These are phyloP conservation scores for Drosophila subquinaria DNA, from an alignment of 2,888 invertebrate genomes.

Conservation along the genomic window DNA sequence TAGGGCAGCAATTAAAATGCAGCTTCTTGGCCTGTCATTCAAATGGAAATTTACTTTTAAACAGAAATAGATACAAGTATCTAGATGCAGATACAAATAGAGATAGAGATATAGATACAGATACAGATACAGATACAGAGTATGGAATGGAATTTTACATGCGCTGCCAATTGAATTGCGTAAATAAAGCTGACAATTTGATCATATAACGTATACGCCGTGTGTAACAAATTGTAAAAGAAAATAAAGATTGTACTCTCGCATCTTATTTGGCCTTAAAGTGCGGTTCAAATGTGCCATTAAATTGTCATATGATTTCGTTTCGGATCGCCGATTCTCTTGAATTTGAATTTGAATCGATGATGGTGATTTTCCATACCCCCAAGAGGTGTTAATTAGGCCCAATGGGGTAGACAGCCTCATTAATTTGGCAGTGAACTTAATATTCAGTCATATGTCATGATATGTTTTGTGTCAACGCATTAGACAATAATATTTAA, in stretches of 20 bases:
- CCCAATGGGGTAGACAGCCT: conserved; percentile 21
- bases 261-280: background rate
- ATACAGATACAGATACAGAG: background rate
- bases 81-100: conserved; percentile 13
- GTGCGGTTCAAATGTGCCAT: conserved; percentile 14
- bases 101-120: background rate
- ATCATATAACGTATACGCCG: conserved; percentile 64
- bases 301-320: conserved; percentile 7
- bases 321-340: conserved; percentile 19
- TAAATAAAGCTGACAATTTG: conserved; percentile 17
- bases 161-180: conserved; percentile 32
- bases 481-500: background rate
- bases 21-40: conserved; percentile 31
- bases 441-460: conserved; percentile 6
- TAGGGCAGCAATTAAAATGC: conserved; percentile 55
- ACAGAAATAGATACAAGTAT: conserved; percentile 2
- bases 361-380: conserved; percentile 30
- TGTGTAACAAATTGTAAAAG: conserved; percentile 52
- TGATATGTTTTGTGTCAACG: conserved; percentile 18
- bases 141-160: conserved; percentile 49
- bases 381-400: conserved; percentile 30
- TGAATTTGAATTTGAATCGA: background rate
- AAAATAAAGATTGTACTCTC: conserved; percentile 18
- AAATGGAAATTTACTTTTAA: conserved; percentile 32
- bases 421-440: conserved; percentile 10